phyloP scores from a whole-genome alignment of 2,888 invertebrate species.

The Cistogaster globosa region DNA sequence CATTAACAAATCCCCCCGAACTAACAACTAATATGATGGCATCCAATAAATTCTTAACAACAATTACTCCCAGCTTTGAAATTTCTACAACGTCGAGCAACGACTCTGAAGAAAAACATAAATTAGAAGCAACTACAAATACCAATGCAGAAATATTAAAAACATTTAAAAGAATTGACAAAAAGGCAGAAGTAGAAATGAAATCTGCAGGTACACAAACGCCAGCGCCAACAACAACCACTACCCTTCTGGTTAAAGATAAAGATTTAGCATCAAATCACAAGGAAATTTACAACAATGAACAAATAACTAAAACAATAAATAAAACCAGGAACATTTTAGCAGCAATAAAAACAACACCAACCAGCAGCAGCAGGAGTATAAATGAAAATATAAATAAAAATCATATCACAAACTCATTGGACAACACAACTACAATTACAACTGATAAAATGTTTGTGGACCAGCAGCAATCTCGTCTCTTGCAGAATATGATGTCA shows the following conservation, averaged over 20 bases:
- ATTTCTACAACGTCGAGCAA: constrained; percentile 13
- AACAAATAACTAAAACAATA: constrained; percentile 48
- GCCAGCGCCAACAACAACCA: not conserved
- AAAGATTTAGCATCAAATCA: constrained; percentile 70
- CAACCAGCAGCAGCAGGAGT: not conserved
- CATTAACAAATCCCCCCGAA: constrained; percentile 69
- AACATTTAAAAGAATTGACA: constrained; percentile 48
- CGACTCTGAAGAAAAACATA: constrained; percentile 31
- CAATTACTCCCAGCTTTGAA: constrained; percentile 30
- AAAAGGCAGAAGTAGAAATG: constrained; percentile 31
- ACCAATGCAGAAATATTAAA: constrained; percentile 28
- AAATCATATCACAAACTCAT: constrained; percentile 47
- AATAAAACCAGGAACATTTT: constrained; percentile 54
- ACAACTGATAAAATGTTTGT: constrained; percentile 3
- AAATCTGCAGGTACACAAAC: constrained; percentile 30
- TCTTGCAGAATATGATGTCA: constrained; percentile 20
- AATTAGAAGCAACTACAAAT: constrained; percentile 35
- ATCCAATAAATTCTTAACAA: constrained; percentile 45
- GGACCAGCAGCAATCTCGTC: constrained; percentile 31
- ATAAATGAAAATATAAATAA: constrained; percentile 35
- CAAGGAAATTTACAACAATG: constrained; percentile 65
- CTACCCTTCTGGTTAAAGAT: constrained; percentile 47
- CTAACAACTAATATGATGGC: constrained; percentile 60
- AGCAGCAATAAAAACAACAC: constrained; percentile 4
- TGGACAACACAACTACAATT: constrained; percentile 30